Conservation (phyloP, 2,113 vertebrate species). For the Podilymbus podiceps region DNA sequence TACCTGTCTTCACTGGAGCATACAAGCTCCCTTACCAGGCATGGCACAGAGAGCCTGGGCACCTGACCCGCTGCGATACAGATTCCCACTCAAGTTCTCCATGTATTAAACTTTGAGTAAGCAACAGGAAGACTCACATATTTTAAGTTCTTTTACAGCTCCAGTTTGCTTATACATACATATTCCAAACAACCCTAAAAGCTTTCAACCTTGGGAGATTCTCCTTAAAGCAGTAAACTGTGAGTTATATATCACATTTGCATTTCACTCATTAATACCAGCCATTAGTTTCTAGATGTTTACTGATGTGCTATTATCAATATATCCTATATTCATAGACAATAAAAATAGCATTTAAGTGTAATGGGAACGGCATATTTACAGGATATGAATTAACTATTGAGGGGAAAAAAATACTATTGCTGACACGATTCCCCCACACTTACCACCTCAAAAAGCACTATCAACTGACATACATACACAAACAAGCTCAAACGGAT, state of each 20-base stretch:
- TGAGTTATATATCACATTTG: neutral
- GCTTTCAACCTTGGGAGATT: neutral
- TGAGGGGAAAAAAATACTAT: neutral
- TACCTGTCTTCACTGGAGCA: neutral
- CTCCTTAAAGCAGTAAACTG: neutral
- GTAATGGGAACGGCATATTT: neutral
- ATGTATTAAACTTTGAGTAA: rapidly evolving
- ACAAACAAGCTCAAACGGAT: slow-evolving; percentile 23
- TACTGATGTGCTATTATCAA: neutral
- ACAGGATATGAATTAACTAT: neutral
- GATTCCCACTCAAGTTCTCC: neutral
- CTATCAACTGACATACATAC: neutral
- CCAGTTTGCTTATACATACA: neutral
- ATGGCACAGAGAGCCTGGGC: neutral
- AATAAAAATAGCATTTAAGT: neutral
- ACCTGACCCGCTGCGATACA: neutral
- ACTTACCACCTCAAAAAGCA: neutral
- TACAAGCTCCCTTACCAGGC: neutral
- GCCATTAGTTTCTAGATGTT: neutral
- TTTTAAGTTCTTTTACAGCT: neutral
- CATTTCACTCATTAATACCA: neutral
- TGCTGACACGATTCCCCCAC: neutral
- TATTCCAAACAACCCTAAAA: neutral
- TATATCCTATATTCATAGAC: neutral
- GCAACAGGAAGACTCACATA: neutral